Evolutionary conservation across 2,888 invertebrate species (phyloP).

Genomic region (Agrochola lota): DNA sequence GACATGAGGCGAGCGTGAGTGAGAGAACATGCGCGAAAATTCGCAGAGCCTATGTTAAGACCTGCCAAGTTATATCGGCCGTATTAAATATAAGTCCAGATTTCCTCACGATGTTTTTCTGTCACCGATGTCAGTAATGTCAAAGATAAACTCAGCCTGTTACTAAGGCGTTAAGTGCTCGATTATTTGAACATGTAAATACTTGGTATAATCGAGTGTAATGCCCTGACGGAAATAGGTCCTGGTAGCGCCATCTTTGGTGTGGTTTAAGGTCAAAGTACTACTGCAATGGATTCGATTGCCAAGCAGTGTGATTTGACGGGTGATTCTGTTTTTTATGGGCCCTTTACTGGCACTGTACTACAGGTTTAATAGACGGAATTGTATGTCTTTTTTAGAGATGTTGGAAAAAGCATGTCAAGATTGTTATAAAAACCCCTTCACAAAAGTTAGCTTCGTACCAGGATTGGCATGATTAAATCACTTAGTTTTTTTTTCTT

Average conservation of each 20-base stretch:
- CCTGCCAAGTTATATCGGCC: no score
- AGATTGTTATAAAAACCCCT: no score
- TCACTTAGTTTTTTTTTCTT: no score
- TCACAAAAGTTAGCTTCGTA: no score
- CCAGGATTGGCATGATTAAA: no score
- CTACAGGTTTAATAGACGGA: no score
- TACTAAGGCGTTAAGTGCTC: background rate
- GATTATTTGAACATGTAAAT: constrained; percentile 8
- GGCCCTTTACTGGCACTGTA: background rate
- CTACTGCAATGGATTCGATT: background rate
- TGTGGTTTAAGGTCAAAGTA: background rate
- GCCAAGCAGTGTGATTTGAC: background rate
- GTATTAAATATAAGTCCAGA: background rate
- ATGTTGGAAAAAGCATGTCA: no score
- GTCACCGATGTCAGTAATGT: background rate
- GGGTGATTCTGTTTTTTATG: background rate
- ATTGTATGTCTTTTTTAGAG: no score
- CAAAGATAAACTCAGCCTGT: background rate
- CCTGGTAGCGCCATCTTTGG: constrained; percentile 20
- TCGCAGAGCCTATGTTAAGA: no score
- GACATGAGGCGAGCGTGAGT: no score
- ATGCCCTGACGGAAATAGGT: constrained; percentile 36
- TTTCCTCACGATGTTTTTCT: background rate
- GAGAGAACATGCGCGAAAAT: no score
- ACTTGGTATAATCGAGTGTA: constrained; percentile 23